Evolutionary conservation across 1,140 invertebrate genomes (phyloP), one percentile per base, ranked within the genome.

Genomic region (Papilio dardanus): DNA sequence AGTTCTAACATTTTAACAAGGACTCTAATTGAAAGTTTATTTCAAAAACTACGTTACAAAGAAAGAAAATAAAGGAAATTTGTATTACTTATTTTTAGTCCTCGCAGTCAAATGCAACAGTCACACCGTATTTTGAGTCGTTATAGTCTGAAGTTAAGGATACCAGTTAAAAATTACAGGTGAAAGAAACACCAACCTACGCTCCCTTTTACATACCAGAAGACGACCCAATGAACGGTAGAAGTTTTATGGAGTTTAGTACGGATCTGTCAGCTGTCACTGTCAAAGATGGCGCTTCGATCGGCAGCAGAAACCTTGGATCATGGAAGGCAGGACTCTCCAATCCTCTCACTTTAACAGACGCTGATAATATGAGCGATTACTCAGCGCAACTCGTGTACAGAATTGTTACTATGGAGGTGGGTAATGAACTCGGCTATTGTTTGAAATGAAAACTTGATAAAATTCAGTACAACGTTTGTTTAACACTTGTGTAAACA

Each of bases 321-420:
- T 94, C 94, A 3, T 97, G 96, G 96, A 95, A 94, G 82, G 95
- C 95, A 4, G 96, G 96, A 68, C 94, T 97, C 16, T 93, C 94
- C 46, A 95, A 95, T 71, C 94, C 94, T 0, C 84, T 97, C 10
- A 88, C 92, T 8, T 92, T 97, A n/a, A 93, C 94, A 19, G 95
- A 96, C 81, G 94, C 95, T 8, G 92, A 95, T 62, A 94, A 94
- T 21, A 96, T 97, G 88, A 95, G 94, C 67, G 97, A 97, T 86
- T 96, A 96, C 68, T 96, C 96, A 0, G 97, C 97, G 2, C 95
- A 97, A 81, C 96, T 97, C 58, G 96, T 97, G 7, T 98, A 97
- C 88, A 95, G 97, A 67, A 95, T 98, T 54, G 96, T 96, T 6
- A 97, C 97, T 0, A 95, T 97, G 7, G 94, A 96, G 87, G 96